phyloP scores from a whole-genome alignment of 2,113 vertebrate genomes.

The Melanerpes aurifrons region DNA sequence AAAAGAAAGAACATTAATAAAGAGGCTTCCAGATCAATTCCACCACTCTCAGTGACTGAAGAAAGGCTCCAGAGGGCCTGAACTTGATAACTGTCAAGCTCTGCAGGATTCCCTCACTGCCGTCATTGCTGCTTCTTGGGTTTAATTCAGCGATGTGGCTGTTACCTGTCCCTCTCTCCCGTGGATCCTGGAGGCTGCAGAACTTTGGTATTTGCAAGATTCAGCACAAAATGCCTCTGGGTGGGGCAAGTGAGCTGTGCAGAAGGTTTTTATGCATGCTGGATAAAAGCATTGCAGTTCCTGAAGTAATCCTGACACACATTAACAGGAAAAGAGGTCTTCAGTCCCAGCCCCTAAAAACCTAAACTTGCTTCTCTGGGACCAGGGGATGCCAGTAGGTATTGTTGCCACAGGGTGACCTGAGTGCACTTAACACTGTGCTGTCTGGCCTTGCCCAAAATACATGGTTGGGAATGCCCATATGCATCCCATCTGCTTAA shows the following conservation, averaged over 20 bases:
- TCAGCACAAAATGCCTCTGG: conserved; percentile 44
- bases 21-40: conserved; percentile 64
- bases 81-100: conserved; percentile 32
- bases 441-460: not conserved
- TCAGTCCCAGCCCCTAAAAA: not conserved
- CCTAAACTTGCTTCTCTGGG: not conserved
- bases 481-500: not conserved
- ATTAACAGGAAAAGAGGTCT: not conserved
- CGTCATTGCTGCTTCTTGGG: not conserved
- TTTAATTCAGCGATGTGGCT: not conserved
- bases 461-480: not conserved
- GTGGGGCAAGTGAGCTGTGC: conserved; percentile 43
- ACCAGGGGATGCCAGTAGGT: not conserved
- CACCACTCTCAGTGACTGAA: not conserved
- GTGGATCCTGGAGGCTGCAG: not conserved
- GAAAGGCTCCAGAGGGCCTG: conserved; percentile 26
- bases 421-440: not conserved
- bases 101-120: not conserved
- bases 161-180: not conserved
- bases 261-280: not conserved
- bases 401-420: not conserved
- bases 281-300: not conserved
- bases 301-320: not conserved
- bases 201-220: not conserved
- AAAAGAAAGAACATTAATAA: conserved; percentile 64